Conservation (phyloP, 2,888 invertebrate species). For the Cephus spinipes region DNA sequence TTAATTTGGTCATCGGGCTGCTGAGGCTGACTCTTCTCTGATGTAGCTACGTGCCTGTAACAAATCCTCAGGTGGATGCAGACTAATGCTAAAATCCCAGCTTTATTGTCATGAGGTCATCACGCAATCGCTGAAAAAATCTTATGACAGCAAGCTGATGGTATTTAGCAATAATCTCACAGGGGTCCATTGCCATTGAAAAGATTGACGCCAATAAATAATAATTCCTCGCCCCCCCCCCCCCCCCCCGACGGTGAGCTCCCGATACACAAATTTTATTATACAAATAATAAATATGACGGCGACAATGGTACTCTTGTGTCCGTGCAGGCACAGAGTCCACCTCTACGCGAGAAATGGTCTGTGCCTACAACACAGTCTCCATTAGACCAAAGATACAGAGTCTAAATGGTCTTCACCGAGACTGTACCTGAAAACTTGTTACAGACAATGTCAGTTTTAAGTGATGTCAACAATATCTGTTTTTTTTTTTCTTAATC, state of each 20-base stretch:
- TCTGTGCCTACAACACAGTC: constrained; percentile 70
- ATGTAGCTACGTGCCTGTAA: constrained; percentile 70
- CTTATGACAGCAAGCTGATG: constrained; percentile 48
- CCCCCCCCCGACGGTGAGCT: neutral
- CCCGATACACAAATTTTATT: neutral
- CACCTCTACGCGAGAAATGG: constrained; percentile 69
- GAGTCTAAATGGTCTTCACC: constrained; percentile 42
- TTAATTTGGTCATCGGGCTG: constrained; percentile 59
- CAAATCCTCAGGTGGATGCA: constrained; percentile 74
- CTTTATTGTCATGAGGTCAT: constrained; percentile 32
- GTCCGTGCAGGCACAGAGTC: constrained; percentile 71
- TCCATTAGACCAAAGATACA: constrained; percentile 45
- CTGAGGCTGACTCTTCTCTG: constrained; percentile 58
- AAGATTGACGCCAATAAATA: neutral
- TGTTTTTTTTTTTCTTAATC: neutral
- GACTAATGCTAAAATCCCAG: constrained; percentile 63
- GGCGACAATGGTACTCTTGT: constrained; percentile 55
- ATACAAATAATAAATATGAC: constrained; percentile 12
- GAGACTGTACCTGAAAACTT: constrained; percentile 73
- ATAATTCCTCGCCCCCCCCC: neutral
- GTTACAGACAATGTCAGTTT: constrained; percentile 63
- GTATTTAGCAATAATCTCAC: constrained; percentile 63
- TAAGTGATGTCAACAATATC: neutral
- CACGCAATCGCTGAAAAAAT: constrained; percentile 27
- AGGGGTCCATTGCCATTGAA: constrained; percentile 53